These are phyloP conservation scores for Neomonachus schauinslandi DNA, from an alignment of 2,113 vertebrate genomes.

Conservation along the genomic window DNA sequence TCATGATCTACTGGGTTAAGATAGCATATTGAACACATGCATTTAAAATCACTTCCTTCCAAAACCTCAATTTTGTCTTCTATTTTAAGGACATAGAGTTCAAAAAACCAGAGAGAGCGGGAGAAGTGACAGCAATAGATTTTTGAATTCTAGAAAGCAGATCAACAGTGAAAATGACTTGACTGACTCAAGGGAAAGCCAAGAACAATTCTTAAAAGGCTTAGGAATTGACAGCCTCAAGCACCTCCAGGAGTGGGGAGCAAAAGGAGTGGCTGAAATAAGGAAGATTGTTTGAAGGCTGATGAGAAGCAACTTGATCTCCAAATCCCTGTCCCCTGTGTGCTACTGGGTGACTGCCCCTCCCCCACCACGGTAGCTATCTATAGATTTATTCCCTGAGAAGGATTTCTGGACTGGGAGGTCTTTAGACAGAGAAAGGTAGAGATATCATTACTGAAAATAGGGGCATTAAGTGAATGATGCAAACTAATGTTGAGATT, in stretches of 20 bases:
- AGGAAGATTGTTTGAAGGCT: neutral
- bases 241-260: neutral
- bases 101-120: neutral
- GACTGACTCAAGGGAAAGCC: neutral
- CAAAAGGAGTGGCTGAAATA: neutral
- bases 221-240: neutral
- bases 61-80: slow-evolving; percentile 15
- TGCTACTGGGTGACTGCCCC: neutral
- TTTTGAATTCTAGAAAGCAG: neutral
- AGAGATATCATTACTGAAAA: neutral
- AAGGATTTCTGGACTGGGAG: neutral
- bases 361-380: neutral
- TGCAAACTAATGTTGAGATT: neutral
- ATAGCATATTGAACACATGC: neutral
- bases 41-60: neutral
- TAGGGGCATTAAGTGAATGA: neutral
- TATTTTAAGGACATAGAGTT: neutral
- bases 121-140: neutral
- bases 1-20: neutral
- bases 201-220: slow-evolving; percentile 31
- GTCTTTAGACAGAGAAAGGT: neutral
- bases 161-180: slow-evolving; percentile 25
- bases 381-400: neutral
- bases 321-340: neutral
- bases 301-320: neutral